Evolutionary conservation across 2,888 invertebrate genomes (phyloP), one percentile per base, ranked within the genome.

Genomic region (Cerceris rybyensis): DNA sequence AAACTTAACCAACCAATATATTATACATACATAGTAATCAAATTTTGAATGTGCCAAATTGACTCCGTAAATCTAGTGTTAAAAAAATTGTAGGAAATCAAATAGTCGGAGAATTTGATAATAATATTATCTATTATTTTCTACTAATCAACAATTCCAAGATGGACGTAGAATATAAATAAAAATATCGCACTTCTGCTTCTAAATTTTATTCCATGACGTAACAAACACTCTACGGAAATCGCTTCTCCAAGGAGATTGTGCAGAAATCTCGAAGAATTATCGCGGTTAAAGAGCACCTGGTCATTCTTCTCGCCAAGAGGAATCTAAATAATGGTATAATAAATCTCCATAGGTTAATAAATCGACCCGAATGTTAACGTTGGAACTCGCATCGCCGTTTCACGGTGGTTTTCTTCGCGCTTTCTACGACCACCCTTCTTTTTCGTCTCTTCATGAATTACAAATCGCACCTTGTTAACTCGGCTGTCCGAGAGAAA

Each of bases 391-490:
- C 67, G 41, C 58, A 46, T n/a, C 6, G 39, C 16, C 49, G 59
- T 75, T 67, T 57, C 68, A 42, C 60, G 14, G 59, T 57, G 13
- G 54, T 78, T 71, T 75, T 66, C 64, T 75, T 43, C 52, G 63
- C 70, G 52, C 49, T 57, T 11, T 8, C 8, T 8, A 46, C 46
- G 50, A n/a, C 70, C 52, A 49, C 49, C 55, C 55, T 57, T 69
- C 17, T 59, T 70, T 80, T 66, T 63, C 68, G 66, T 57, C 57
- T 57, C 54, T 72, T 84, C 84, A 84, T 84, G 84, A 84, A 84
- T 84, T 82, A 84, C 72, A 82, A 80, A 84, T 84, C 67, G 70
- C 11, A 46, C 64, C 80, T 76, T 82, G 84, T 81, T 84, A 84
- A 81, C 70, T 69, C 52, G 67, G 41, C 28, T 57, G 64, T 42